Conservation (phyloP, 1,140 invertebrate genomes). For the honey bee (Apis mellifera) region DNA sequence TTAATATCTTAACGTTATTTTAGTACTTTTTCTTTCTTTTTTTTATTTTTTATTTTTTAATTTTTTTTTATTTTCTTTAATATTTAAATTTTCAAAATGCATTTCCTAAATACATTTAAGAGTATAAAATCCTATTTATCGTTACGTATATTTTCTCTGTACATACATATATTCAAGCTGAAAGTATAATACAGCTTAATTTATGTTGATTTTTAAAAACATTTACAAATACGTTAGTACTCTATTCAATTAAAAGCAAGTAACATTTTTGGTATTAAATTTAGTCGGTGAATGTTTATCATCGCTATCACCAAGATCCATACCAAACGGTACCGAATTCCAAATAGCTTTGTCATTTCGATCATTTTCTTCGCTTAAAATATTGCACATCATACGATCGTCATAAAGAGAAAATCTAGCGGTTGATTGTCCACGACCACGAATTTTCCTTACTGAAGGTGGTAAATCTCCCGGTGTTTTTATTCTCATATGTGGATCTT, state of each 20-base stretch:
- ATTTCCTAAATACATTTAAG: slow-evolving; percentile 45
- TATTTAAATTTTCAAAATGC: slow-evolving; percentile 47
- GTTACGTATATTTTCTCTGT: slow-evolving; percentile 58
- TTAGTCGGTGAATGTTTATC: slow-evolving; percentile 74
- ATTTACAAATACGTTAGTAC: slow-evolving; percentile 60
- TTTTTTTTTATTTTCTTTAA: slow-evolving; percentile 50
- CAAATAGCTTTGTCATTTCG: slow-evolving; percentile 70
- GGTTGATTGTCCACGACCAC: slow-evolving; percentile 80
- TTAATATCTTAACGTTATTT: slow-evolving; percentile 20
- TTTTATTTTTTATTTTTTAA: slow-evolving; percentile 20
- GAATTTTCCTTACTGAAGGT: slow-evolving; percentile 86
- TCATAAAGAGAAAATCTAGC: slow-evolving; percentile 91
- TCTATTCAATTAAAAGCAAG: slow-evolving; percentile 72
- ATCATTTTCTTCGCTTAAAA: slow-evolving; percentile 74
- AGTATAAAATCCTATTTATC: slow-evolving; percentile 68
- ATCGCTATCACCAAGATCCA: slow-evolving; percentile 73
- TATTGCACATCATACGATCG: slow-evolving; percentile 90
- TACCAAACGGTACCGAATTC: slow-evolving; percentile 77
- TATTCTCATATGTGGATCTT: slow-evolving; percentile 88
- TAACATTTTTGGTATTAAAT: slow-evolving; percentile 76
- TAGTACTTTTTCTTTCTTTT: slow-evolving; percentile 23
- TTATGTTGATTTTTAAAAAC: slow-evolving; percentile 62
- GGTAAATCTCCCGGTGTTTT: slow-evolving; percentile 92
- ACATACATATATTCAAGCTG: slow-evolving; percentile 65
- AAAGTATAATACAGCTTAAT: slow-evolving; percentile 35